Percentiles rank a stretch among this genome's conserved stretches.
Evolutionary conservation across 2,888 invertebrate genomes (phyloP).

Genomic region (Apotomis turbidana): DNA sequence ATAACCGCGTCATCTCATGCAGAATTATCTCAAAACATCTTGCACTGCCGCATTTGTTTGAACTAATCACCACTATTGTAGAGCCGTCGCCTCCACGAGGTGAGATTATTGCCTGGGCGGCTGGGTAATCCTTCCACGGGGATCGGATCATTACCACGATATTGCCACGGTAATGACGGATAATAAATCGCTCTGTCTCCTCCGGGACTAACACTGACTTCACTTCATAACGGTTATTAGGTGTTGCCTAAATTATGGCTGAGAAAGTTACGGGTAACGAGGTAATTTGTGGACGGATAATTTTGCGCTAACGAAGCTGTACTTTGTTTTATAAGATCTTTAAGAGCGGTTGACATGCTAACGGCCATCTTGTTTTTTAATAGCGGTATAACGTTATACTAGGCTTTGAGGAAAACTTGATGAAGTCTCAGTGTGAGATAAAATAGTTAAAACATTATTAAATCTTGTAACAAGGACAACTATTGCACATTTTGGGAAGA

Average conservation of each 20-base stretch:
- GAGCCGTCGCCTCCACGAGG: constrained; percentile 36
- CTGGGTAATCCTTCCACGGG: constrained; percentile 51
- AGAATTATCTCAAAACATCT: constrained; percentile 32
- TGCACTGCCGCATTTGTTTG: constrained; percentile 32
- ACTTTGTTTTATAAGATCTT: constrained; percentile 11
- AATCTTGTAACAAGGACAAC: too few species aligned
- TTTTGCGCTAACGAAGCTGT: constrained; percentile 15
- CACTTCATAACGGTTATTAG: constrained; percentile 39
- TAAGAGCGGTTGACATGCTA: neutral
- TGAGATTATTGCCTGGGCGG: constrained; percentile 53
- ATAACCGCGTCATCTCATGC: constrained; percentile 15
- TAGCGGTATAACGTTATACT: too few species aligned
- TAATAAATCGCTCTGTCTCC: constrained; percentile 62
- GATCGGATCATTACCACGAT: constrained; percentile 68
- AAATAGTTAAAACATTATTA: too few species aligned
- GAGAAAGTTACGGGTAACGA: constrained; percentile 24
- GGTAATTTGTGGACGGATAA: constrained; percentile 26
- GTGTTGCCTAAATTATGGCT: constrained; percentile 33
- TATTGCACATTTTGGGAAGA: too few species aligned
- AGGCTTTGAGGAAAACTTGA: too few species aligned
- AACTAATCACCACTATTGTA: constrained; percentile 37
- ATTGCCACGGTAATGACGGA: constrained; percentile 68
- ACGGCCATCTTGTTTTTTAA: neutral
- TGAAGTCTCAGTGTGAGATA: too few species aligned
- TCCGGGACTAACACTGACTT: constrained; percentile 48